A percentile compares a stretch with the other conserved stretches of the same genome.
Evolutionary conservation across 2,113 vertebrate species (phyloP).

Genomic region (Oophaga pumilio): DNA sequence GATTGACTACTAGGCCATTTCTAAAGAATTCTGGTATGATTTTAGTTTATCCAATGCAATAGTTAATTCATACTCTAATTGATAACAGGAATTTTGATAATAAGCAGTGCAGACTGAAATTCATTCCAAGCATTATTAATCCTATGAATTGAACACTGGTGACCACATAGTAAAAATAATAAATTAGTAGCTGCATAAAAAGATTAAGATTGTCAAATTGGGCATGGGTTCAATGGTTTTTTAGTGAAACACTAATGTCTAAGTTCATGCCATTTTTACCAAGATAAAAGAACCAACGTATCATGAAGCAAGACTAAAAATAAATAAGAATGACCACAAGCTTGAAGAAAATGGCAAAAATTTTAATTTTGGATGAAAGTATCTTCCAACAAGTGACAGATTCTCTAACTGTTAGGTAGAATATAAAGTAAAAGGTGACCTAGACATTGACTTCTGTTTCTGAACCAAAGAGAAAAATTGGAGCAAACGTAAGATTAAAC

Average conservation of each 20-base stretch:
- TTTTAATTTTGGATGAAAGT: neutral
- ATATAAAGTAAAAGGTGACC: neutral
- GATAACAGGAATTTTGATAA: neutral
- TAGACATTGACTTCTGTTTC: slow-evolving; percentile 3
- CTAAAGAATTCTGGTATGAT: too few species aligned
- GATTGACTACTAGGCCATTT: too few species aligned
- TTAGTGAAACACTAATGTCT: neutral
- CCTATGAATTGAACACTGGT: neutral
- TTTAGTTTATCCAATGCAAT: too few species aligned
- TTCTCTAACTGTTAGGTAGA: neutral
- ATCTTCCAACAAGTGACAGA: neutral
- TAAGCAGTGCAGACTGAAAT: neutral
- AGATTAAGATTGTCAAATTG: neutral
- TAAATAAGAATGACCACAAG: neutral
- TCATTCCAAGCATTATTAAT: neutral
- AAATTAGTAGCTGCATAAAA: neutral
- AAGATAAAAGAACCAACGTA: neutral
- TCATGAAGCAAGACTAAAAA: neutral
- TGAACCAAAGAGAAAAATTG: neutral
- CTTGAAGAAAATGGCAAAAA: neutral
- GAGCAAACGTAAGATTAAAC: neutral
- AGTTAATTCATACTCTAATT: too few species aligned
- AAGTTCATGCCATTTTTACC: neutral
- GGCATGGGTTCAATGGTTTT: neutral
- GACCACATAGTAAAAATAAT: neutral